Evolutionary conservation across 2,888 invertebrate species (phyloP), one percentile per base, ranked within the genome.

Genomic region (Hirudinaria manillensis): DNA sequence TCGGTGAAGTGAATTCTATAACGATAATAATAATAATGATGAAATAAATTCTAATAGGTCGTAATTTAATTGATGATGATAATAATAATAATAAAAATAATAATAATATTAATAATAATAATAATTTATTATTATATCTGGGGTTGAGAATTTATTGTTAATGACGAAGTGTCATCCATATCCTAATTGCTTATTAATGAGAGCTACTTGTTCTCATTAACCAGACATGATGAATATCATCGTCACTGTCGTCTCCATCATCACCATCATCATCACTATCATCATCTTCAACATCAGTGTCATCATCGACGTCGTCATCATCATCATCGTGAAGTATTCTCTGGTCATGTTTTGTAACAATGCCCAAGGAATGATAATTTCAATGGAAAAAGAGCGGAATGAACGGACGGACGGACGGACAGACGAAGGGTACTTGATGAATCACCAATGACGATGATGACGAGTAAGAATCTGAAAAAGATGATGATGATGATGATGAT

Each of bases 281-380:
- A 66, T 65, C 24, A 34, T 27, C 3, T 36, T 74, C 24, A 74
- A 32, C 45, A 74, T 65, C 66, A 74, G 29, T 38, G 66, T 65
- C 36, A 61, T 61, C 24, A 61, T 61, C 6, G n/a, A 61, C 72
- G 34, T 61, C 72, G 61, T 72, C 72, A 61, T 72, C 72, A 72
- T 34, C 55, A 61, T 72, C 34, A 61, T 72, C 72, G 45, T 70
- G 45, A 16, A 45, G 1, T 45, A 45, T 45, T 16, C 45, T 45
- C 45, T 45, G 13, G 45, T 10, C 45, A 45, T 45, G 45, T 45
- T 45, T 45, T 45, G 45, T 45, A 45, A 45, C 45, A 45, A 1
- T 4, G 45, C 45, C 45, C 16, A 16, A 10, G 1, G 45, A 45
- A 45, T 45, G 13, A 45, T 4, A 45, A 45, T 45, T 45, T 45